These are phyloP conservation scores for Acanthosepion pharaonis DNA, from an alignment of 2,888 invertebrate genomes.

Conservation along the genomic window DNA sequence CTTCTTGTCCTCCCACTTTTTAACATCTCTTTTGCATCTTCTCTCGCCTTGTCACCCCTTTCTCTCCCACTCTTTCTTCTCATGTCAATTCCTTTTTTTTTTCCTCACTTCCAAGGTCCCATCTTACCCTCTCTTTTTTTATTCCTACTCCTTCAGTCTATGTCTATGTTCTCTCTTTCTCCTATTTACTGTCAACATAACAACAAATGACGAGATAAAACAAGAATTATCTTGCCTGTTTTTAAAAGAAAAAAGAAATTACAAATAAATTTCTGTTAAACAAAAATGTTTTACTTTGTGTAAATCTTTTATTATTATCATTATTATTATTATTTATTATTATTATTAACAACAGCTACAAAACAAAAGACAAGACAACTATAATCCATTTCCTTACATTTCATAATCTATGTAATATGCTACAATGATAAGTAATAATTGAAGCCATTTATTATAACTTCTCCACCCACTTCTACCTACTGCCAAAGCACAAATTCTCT, in stretches of 20 bases:
- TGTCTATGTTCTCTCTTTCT: not conserved
- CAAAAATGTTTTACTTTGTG: not conserved
- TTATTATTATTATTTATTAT: not conserved
- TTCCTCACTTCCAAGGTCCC: not conserved
- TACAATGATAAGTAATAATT: conserved; percentile 22
- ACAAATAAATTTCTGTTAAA: not conserved
- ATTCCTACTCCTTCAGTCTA: not conserved
- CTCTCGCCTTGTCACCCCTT: not conserved
- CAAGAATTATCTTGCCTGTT: not conserved
- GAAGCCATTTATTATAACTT: conserved; percentile 13
- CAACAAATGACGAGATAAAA: not conserved
- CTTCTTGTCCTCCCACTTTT: no score
- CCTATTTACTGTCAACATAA: not conserved
- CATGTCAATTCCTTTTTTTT: not conserved
- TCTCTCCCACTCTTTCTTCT: not conserved
- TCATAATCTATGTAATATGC: conserved; percentile 33
- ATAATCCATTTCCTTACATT: not conserved
- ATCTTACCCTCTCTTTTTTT: not conserved
- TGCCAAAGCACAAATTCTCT: not conserved
- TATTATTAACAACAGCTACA: not conserved
- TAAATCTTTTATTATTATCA: not conserved
- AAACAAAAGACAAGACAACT: not conserved
- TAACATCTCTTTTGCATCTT: no score
- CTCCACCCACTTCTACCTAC: not conserved
- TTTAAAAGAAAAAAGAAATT: not conserved